phyloP scores from a whole-genome alignment of 2,888 invertebrate genomes.

The Trichogramma evanescens region DNA sequence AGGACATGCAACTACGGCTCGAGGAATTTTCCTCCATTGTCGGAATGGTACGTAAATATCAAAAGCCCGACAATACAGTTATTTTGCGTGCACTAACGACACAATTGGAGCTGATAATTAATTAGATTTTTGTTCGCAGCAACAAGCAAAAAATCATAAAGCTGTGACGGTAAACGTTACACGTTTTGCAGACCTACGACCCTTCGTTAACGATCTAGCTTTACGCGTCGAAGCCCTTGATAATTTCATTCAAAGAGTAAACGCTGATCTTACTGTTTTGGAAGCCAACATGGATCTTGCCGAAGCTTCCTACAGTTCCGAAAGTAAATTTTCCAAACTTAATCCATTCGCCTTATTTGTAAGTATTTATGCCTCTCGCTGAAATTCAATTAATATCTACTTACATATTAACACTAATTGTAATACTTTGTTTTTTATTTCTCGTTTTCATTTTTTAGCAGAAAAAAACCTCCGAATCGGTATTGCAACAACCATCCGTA shows the following conservation, averaged over 20 bases:
- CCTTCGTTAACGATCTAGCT: constrained; percentile 35
- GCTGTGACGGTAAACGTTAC: constrained; percentile 38
- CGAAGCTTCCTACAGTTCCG: constrained; percentile 39
- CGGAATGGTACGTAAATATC: constrained; percentile 37
- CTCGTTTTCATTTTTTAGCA: constrained; percentile 24
- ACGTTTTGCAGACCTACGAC: constrained; percentile 32
- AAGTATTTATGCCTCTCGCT: constrained; percentile 24
- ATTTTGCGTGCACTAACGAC: too few species aligned
- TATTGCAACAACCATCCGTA: constrained; percentile 22
- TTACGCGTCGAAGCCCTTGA: constrained; percentile 43
- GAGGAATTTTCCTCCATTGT: constrained; percentile 46
- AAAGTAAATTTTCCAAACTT: constrained; percentile 40
- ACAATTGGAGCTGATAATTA: background rate
- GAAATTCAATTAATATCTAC: background rate
- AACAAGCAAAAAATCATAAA: constrained; percentile 38
- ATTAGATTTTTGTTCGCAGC: constrained; percentile 26
- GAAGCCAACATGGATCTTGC: constrained; percentile 43
- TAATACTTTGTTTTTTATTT: background rate
- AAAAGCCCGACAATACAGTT: too few species aligned
- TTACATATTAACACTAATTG: background rate
- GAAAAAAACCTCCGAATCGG: constrained; percentile 37
- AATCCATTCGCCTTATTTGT: constrained; percentile 45
- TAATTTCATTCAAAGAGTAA: constrained; percentile 38
- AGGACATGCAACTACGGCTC: constrained; percentile 45
- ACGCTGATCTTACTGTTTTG: constrained; percentile 38